Conservation (phyloP, 2,113 vertebrate species). For the Cryptoleucopteryx plumbea region DNA sequence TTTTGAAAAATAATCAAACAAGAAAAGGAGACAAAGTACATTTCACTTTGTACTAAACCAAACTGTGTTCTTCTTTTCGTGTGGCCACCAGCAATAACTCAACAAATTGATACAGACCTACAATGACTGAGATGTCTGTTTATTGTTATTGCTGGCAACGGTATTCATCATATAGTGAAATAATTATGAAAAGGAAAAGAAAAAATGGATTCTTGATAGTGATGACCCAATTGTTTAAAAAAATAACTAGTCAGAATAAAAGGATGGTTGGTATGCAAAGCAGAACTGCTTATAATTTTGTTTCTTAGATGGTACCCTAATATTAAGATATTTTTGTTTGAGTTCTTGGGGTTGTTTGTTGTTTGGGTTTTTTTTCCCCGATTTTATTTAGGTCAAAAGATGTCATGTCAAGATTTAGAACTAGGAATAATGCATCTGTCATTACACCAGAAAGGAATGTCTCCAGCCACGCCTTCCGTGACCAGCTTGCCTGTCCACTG, state of each 20-base stretch:
- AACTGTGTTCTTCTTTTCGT: not conserved
- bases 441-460: not conserved
- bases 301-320: not conserved
- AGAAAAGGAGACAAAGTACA: not conserved
- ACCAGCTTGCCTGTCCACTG: slow-evolving; percentile 58
- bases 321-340: not conserved
- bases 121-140: not conserved
- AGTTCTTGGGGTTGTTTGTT: not conserved
- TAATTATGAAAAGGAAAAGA: not conserved
- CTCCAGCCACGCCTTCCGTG: not conserved
- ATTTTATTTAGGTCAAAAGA: slow-evolving; percentile 23
- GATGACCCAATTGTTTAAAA: not conserved
- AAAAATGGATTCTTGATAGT: not conserved
- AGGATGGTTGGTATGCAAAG: not conserved
- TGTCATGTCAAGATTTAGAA: not conserved
- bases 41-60: not conserved
- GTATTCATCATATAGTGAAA: not conserved
- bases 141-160: not conserved
- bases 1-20: not conserved
- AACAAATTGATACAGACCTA: not conserved
- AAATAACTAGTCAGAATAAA: not conserved
- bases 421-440: not conserved
- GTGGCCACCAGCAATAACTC: not conserved
- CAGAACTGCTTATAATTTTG: not conserved
- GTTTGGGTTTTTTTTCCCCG: too few relatives aligned